Conservation (phyloP, 2,888 invertebrate genomes). For the Craniophora ligustri region DNA sequence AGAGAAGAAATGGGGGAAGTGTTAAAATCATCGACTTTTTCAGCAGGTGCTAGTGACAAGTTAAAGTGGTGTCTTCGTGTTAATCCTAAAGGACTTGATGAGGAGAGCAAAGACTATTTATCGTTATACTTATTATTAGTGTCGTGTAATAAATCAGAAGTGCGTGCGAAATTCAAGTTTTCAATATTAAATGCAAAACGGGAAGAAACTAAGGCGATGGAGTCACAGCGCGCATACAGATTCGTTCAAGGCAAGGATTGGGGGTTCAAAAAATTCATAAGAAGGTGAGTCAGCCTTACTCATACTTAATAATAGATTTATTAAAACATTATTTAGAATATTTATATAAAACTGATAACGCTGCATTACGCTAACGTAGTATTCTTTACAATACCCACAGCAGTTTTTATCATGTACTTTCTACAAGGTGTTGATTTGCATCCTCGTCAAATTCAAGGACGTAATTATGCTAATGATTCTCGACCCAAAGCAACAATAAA, state of each 20-base stretch:
- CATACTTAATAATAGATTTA: not conserved
- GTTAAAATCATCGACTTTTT: constrained; percentile 99
- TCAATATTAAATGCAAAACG: constrained; percentile 99
- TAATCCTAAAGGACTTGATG: constrained; percentile 99
- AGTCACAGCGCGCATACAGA: constrained; percentile 98
- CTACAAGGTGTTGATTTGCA: no score
- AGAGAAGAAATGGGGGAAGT: constrained; percentile 99
- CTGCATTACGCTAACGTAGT: not conserved
- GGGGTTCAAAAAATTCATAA: constrained; percentile 99
- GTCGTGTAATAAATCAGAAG: constrained; percentile 99
- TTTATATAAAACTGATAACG: not conserved
- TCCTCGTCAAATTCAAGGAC: no score
- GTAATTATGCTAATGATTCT: no score
- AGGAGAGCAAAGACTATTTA: constrained; percentile 99
- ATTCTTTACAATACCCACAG: no score
- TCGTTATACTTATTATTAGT: constrained; percentile 99
- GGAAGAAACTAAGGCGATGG: constrained; percentile 99
- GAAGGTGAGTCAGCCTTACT: constrained; percentile 84
- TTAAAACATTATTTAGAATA: not conserved
- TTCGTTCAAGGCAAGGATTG: constrained; percentile 99
- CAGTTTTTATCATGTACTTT: no score
- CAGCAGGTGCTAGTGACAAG: constrained; percentile 99
- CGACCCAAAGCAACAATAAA: no score
- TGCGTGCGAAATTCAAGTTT: constrained; percentile 99
- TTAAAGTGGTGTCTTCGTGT: constrained; percentile 99